These are phyloP conservation scores for Asarcornis scutulata DNA, from an alignment of 2,113 vertebrate genomes.

Conservation along the genomic window DNA sequence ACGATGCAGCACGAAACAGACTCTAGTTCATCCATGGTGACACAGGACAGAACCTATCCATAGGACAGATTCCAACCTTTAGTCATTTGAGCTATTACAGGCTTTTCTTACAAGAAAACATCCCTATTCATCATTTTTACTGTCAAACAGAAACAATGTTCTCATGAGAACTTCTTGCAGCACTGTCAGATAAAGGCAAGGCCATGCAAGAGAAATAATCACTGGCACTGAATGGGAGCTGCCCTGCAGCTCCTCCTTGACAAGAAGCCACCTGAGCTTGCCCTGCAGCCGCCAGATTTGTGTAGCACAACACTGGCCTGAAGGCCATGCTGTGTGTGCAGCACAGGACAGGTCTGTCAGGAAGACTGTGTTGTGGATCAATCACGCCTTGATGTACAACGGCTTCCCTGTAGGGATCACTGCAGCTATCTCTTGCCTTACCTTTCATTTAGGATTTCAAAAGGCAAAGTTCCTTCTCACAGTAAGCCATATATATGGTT, in stretches of 20 bases:
- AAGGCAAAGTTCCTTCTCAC: neutral
- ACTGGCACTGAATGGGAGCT: accelerated
- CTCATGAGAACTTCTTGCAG: neutral
- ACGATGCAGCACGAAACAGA: neutral
- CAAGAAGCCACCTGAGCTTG: neutral
- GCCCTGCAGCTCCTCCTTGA: neutral
- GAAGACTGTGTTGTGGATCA: neutral
- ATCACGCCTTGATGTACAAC: neutral
- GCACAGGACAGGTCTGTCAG: neutral
- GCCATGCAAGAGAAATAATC: accelerated
- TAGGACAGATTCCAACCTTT: neutral
- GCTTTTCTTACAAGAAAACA: neutral
- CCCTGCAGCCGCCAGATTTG: neutral
- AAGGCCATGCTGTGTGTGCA: neutral
- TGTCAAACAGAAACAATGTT: neutral
- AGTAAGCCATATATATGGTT: neutral
- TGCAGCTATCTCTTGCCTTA: neutral
- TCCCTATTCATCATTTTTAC: neutral
- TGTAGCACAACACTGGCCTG: neutral
- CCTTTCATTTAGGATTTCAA: neutral
- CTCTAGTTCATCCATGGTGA: neutral
- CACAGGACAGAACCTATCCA: neutral
- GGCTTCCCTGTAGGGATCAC: neutral
- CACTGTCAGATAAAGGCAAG: neutral
- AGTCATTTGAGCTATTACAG: neutral